phyloP scores from a whole-genome alignment of 2,888 invertebrate species.

The Saturnia japonica region DNA sequence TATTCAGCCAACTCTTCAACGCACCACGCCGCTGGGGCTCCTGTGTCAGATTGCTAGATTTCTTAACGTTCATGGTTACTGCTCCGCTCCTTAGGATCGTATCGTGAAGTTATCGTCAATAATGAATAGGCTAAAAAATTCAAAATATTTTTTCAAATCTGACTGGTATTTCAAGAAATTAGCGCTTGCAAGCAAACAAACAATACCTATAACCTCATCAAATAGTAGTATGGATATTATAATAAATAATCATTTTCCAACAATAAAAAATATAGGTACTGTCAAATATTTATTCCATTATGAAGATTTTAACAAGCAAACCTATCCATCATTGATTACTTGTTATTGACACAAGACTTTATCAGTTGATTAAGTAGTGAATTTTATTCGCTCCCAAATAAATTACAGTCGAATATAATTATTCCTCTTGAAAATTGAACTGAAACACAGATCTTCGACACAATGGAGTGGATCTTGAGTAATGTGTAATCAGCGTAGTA shows the following conservation, averaged over 20 bases:
- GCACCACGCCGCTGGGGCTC: too few species aligned
- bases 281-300: background rate
- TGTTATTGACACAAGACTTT: constrained; percentile 5
- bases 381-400: constrained; percentile 31
- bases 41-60: too few species aligned
- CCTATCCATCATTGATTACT: background rate
- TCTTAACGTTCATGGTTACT: too few species aligned
- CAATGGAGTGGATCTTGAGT: constrained; percentile 65
- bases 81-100: too few species aligned
- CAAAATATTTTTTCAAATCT: too few species aligned
- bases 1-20: too few species aligned
- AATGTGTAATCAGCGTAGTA: constrained; percentile 68
- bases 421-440: constrained; percentile 58
- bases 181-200: too few species aligned
- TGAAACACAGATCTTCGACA: constrained; percentile 61
- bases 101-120: too few species aligned
- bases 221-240: too few species aligned
- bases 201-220: too few species aligned
- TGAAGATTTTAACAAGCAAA: background rate
- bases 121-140: too few species aligned
- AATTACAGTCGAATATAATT: constrained; percentile 63
- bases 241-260: background rate
- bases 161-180: too few species aligned
- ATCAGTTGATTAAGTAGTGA: constrained; percentile 10
- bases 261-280: background rate